Base-by-base conservation (phyloP, 1,140 invertebrate genomes). In the Zaprionus vittiger region DNA sequence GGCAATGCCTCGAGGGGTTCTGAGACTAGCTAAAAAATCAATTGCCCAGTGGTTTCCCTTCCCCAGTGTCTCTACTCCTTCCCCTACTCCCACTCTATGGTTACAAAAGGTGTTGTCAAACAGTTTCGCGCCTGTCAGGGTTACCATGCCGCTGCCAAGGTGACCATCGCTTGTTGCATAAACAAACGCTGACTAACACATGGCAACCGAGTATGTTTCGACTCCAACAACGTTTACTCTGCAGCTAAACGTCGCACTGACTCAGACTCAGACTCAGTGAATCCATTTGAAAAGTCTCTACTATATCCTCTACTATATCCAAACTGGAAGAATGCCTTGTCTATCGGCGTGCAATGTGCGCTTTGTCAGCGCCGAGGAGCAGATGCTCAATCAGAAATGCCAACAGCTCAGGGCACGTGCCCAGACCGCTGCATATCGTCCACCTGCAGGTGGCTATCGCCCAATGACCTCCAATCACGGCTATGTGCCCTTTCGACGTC, bases 311-410 rank as follows among this genome's bases (percentile, higher is more conserved):
- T 20, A 20, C 20, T 20, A 20, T 20, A 11, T 3, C 31, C 31
- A 31, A 34, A 4, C 9, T n/a, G n/a, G 3, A 12, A 72, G n/a
- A 41, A 92, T 92, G 91, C 91, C 91, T 5, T 92, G 91, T 38
- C 80, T 81, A 24, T 92, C 91, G 34, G 91, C 91, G 20, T 89
- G 81, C 15, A 92, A 92, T 72, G 78, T 92, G 61, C 87, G 82
- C 14, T 91, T 91, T 20, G 73, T 81, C 28, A 86, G 83, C 28
- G 87, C 89, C 26, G 76, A 85, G 15, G 69, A 80, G 62, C 75
- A 86, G 62, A 9, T 34, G 9, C 20, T 81, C 37, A 83, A 56
- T 66, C 77, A 71, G 28, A 73, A 65, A 65, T 79, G 74, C 22
- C 73, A 84, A 20, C 76, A 92, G 44, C 56, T 80, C n/a, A 54